Evolutionary conservation across 2,797 vertebrate genomes (phyloP), one percentile per base, ranked within the genome.

Genomic region (Parambassis ranga): DNA sequence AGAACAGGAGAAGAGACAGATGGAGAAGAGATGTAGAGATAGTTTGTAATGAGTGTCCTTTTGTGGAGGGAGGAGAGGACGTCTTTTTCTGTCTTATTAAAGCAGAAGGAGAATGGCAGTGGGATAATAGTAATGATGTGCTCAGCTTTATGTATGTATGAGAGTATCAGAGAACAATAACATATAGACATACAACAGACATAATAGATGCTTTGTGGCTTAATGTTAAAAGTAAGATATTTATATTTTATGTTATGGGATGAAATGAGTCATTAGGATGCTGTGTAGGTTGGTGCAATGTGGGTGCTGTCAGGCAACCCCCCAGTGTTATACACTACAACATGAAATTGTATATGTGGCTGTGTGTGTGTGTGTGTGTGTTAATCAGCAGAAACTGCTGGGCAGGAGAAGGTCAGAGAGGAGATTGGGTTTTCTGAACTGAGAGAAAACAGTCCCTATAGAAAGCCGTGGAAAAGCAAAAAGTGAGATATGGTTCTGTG

Each of bases 391-490:
- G 75, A 81, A 81, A 74, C 57, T 15, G n/a, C 46, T 15, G 69
- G 71, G 70, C 75, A 73, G 36, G 28, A 81, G 83, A 85, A 88
- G 87, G 89, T 90, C 87, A 87, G 38, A 52, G 67, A 83, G 82
- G 81, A 87, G 86, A 90, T 89, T 90, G 86, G 72, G 62, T 82
- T 85, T 82, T 86, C 55, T 84, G 62, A 85, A 83, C 65, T 62
- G 68, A 75, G 71, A 67, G 77, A 78, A 70, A 85, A 68, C 72
- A 74, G 70, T 85, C 65, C 87, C 77, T 53, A 68, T 73, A 73
- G 80, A 78, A 83, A 75, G 62, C 46, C 14, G 20, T 67, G 65
- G 75, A 78, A 81, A 77, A 71, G 70, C 41, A 63, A 52, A 77
- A 58, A 46, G 49, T 59, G 60, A 70, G 83, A 88, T 86, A 84